These are phyloP conservation scores for Atrina japonica DNA, from an alignment of 2,888 invertebrate genomes.

Conservation along the genomic window DNA sequence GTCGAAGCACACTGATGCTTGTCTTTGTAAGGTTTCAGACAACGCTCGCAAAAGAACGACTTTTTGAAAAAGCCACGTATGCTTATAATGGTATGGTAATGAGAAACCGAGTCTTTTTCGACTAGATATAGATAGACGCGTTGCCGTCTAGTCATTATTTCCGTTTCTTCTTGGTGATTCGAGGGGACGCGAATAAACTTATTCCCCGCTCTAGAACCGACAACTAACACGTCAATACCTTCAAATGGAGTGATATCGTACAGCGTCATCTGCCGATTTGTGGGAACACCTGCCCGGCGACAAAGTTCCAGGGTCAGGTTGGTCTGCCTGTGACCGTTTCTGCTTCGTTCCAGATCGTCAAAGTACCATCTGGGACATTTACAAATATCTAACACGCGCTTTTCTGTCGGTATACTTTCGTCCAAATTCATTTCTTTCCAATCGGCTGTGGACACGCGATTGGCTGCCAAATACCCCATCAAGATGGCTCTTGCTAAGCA, in stretches of 20 bases:
- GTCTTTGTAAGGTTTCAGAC: slow-evolving; percentile 37
- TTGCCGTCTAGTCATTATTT: not conserved
- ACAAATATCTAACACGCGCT: not conserved
- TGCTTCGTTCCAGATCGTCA: not conserved
- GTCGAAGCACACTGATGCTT: slow-evolving; percentile 28
- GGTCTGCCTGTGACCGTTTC: slow-evolving; percentile 3
- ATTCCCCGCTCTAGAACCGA: slow-evolving; percentile 10
- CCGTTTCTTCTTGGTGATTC: not conserved
- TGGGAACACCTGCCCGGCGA: not conserved
- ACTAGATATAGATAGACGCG: slow-evolving; percentile 27
- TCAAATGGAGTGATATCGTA: slow-evolving; percentile 9
- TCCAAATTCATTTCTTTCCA: slow-evolving; percentile 12
- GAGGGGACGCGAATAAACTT: slow-evolving; percentile 14
- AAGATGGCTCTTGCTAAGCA: slow-evolving; percentile 22
- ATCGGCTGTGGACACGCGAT: slow-evolving; percentile 13
- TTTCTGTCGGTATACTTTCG: slow-evolving; percentile 8
- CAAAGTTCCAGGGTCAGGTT: not conserved
- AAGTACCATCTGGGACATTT: slow-evolving; percentile 13
- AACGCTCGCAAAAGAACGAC: slow-evolving; percentile 30
- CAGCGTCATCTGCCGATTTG: not conserved
- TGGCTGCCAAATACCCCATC: slow-evolving; percentile 10
- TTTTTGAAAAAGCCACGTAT: slow-evolving; percentile 26
- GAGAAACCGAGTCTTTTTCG: slow-evolving; percentile 2
- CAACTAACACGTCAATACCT: slow-evolving; percentile 19
- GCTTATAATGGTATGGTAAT: slow-evolving; percentile 25